Evolutionary conservation across 1,140 invertebrate genomes (phyloP).

Genomic region (Xylocopa sonorina): DNA sequence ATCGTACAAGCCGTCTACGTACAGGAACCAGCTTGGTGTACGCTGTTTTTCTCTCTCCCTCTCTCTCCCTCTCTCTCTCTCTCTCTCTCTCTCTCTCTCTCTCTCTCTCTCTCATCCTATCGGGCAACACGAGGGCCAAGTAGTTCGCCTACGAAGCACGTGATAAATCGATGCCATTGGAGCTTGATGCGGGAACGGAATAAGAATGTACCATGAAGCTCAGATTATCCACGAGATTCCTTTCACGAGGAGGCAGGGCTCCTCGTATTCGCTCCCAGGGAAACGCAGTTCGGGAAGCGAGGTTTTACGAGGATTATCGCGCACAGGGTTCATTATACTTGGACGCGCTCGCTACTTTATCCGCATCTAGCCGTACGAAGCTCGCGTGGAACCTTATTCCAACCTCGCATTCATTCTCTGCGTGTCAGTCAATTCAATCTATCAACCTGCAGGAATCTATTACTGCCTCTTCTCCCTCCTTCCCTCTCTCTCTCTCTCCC

Average conservation of each 20-base stretch:
- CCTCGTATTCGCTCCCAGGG: slow-evolving; percentile 45
- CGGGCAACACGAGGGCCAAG: slow-evolving; percentile 47
- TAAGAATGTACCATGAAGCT: slow-evolving; percentile 74
- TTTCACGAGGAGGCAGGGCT: slow-evolving; percentile 66
- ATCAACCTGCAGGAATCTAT: slow-evolving; percentile 48
- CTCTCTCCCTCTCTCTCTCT: neutral
- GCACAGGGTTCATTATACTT: slow-evolving; percentile 72
- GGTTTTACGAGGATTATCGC: slow-evolving; percentile 74
- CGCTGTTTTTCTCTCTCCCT: neutral
- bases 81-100: neutral
- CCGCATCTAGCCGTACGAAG: slow-evolving; percentile 47
- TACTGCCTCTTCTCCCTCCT: slow-evolving; percentile 17
- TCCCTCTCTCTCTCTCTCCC: neutral
- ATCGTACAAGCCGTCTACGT: neutral
- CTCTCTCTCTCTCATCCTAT: neutral
- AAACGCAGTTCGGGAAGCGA: slow-evolving; percentile 72
- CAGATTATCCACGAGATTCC: slow-evolving; percentile 79
- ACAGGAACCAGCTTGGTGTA: neutral
- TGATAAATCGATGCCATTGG: slow-evolving; percentile 80
- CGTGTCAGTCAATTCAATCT: slow-evolving; percentile 45
- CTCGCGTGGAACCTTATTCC: slow-evolving; percentile 62
- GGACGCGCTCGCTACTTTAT: slow-evolving; percentile 55
- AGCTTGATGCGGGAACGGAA: slow-evolving; percentile 75
- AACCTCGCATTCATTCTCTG: slow-evolving; percentile 52
- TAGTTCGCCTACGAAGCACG: slow-evolving; percentile 67